Evolutionary conservation across 1,140 invertebrate genomes (phyloP).

Genomic region (Coptotermes formosanus): DNA sequence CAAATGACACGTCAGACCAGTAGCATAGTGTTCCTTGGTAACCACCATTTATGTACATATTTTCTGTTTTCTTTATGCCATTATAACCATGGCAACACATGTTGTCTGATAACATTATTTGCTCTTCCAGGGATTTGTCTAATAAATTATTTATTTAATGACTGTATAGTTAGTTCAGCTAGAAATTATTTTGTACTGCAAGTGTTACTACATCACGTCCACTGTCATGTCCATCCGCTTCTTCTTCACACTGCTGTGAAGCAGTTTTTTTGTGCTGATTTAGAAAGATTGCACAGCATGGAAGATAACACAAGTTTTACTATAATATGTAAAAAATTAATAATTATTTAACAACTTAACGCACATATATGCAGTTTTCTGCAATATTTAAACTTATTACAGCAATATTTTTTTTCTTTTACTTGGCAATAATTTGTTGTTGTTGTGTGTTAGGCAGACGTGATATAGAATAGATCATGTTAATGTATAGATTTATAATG

Average conservation of each 20-base stretch:
- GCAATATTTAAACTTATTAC: constrained; percentile 4
- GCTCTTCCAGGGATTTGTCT: background rate
- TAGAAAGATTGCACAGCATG: background rate
- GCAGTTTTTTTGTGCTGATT: background rate
- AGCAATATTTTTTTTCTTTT: background rate
- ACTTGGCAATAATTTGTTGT: background rate
- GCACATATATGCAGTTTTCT: background rate
- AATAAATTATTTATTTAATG: constrained; percentile 20
- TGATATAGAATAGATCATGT: background rate
- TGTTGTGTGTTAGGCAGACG: background rate
- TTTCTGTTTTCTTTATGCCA: background rate
- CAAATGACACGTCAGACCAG: background rate
- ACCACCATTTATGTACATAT: background rate
- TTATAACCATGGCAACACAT: background rate
- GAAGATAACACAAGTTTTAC: background rate
- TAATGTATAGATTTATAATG: constrained; percentile 10
- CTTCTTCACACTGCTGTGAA: background rate
- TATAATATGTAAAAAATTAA: background rate
- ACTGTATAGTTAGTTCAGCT: constrained; percentile 5
- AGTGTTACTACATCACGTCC: background rate
- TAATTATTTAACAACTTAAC: background rate
- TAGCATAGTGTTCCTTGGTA: background rate
- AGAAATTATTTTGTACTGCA: background rate
- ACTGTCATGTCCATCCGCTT: background rate
- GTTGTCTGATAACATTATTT: background rate